These are phyloP conservation scores for Coregonus clupeaformis DNA, from an alignment of 2,113 vertebrate genomes.

Conservation along the genomic window DNA sequence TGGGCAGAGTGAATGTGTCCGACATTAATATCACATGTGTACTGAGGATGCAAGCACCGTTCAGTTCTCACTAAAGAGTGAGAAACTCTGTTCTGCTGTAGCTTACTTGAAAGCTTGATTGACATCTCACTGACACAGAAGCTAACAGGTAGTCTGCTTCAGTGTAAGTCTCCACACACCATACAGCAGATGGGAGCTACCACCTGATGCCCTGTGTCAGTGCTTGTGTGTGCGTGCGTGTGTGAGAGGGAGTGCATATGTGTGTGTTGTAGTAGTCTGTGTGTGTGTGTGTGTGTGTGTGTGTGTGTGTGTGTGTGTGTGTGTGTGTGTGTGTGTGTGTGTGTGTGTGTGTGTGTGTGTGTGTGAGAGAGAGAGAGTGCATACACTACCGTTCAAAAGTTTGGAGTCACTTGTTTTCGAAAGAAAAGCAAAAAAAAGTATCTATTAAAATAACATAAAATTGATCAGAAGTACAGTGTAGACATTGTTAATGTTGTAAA, in stretches of 20 bases:
- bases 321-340: not conserved
- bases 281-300: not conserved
- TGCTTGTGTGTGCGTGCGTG: too few species aligned
- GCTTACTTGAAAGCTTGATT: not conserved
- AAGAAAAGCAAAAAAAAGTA: too few species aligned
- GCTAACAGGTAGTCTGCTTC: not conserved
- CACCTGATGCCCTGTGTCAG: slow-evolving; percentile 17
- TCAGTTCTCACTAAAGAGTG: not conserved
- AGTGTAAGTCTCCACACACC: not conserved
- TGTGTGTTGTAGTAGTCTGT: not conserved
- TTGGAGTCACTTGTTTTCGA: too few species aligned
- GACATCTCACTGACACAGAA: not conserved
- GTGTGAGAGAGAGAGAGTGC: too few species aligned
- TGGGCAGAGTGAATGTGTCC: not conserved
- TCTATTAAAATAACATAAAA: too few species aligned
- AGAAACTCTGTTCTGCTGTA: not conserved
- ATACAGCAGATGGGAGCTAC: not conserved
- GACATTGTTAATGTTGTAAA: too few species aligned
- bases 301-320: slow-evolving; percentile 3
- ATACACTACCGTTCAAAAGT: too few species aligned
- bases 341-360: slow-evolving; percentile 3
- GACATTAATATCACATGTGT: not conserved
- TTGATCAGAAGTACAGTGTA: too few species aligned
- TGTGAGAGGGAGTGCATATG: slow-evolving; percentile 37
- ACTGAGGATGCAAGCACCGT: not conserved